A percentile compares a stretch with the other conserved stretches of the same genome.
phyloP scores from a whole-genome alignment of 2,888 invertebrate genomes.

The Epiblema foenella region DNA sequence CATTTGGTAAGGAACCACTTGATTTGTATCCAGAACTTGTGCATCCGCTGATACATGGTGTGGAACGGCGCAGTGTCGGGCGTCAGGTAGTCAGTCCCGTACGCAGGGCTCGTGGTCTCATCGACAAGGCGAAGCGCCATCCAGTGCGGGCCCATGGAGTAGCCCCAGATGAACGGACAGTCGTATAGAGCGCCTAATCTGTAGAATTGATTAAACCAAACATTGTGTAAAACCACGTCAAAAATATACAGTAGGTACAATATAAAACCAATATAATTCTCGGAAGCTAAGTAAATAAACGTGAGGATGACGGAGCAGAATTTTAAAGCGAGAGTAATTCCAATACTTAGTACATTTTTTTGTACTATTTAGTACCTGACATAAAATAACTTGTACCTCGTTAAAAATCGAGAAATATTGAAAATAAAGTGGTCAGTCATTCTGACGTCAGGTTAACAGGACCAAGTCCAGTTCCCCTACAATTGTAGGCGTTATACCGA shows the following conservation, averaged over 20 bases:
- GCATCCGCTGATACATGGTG: slow-evolving; percentile 50
- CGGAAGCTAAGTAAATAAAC: too few relatives aligned
- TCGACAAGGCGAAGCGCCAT: slow-evolving; percentile 56
- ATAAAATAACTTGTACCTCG: too few relatives aligned
- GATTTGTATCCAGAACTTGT: slow-evolving; percentile 53
- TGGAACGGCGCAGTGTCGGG: slow-evolving; percentile 52
- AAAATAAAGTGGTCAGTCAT: too few relatives aligned
- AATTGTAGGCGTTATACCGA: too few relatives aligned
- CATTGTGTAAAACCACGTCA: background rate
- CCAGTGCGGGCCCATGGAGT: slow-evolving; percentile 61
- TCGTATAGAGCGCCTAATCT: slow-evolving; percentile 58
- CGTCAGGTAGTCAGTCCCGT: slow-evolving; percentile 53
- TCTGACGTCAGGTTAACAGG: too few relatives aligned
- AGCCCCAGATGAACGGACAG: slow-evolving; percentile 61
- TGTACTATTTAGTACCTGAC: too few relatives aligned
- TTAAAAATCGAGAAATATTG: too few relatives aligned
- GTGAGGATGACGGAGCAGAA: too few relatives aligned
- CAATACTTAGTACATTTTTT: too few relatives aligned
- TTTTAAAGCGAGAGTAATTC: too few relatives aligned
- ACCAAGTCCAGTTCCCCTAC: too few relatives aligned
- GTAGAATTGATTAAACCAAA: background rate
- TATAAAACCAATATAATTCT: too few relatives aligned
- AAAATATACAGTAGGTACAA: background rate
- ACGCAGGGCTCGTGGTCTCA: slow-evolving; percentile 59
- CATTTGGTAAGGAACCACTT: slow-evolving; percentile 50